Conservation (phyloP, 2,797 vertebrate genomes). For the Hyperoplus lanceolatus region DNA sequence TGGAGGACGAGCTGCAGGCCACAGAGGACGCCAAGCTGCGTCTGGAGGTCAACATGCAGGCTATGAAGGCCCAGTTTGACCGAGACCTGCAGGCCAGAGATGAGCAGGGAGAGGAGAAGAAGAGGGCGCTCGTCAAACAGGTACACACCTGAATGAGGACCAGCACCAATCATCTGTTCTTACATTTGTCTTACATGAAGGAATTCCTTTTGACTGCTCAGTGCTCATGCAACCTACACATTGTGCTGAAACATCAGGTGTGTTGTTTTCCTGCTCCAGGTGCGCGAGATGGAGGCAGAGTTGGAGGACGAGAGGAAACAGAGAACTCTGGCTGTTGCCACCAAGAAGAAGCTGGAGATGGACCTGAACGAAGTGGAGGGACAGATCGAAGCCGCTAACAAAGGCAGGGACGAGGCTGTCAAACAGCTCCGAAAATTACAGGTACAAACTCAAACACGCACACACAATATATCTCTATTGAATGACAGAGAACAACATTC, state of each 20-base stretch:
- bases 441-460: conserved; percentile 77
- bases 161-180: not conserved
- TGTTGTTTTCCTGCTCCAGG: conserved; percentile 73
- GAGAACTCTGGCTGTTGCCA: conserved; percentile 91
- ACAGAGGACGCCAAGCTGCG: conserved; percentile 97
- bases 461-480: not conserved
- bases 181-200: not conserved
- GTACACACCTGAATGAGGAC: conserved; percentile 40
- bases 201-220: not conserved
- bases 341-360: conserved; percentile 99
- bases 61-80: conserved; percentile 97
- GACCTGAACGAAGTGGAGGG: conserved; percentile 96
- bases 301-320: conserved; percentile 98
- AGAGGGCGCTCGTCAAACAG: conserved; percentile 94
- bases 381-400: conserved; percentile 95
- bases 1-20: conserved; percentile 97
- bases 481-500: not conserved
- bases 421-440: conserved; percentile 97
- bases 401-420: conserved; percentile 95
- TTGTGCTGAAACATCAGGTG: not conserved
- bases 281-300: conserved; percentile 96
- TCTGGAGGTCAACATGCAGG: conserved; percentile 99
- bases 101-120: conserved; percentile 97
- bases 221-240: not conserved
- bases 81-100: conserved; percentile 93